Conservation (phyloP, 2,797 vertebrate species). For the Coluber constrictor region DNA sequence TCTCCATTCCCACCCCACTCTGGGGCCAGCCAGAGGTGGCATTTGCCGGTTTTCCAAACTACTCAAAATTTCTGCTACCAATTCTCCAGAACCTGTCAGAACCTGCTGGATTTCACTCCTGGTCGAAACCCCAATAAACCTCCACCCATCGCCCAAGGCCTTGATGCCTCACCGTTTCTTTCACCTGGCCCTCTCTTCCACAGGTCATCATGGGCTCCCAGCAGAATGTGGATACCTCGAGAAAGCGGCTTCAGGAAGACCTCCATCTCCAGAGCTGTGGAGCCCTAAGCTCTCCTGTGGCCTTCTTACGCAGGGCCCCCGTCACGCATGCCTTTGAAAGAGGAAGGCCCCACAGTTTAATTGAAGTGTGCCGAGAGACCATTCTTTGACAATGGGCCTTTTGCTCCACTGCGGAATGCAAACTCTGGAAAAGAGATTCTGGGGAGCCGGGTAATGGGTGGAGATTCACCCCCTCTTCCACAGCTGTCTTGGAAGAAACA, state of each 20-base stretch:
- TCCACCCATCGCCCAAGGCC: not conserved
- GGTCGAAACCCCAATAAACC: not conserved
- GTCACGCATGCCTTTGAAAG: slow-evolving; percentile 51
- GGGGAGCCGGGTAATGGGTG: not conserved
- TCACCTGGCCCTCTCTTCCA: accelerated
- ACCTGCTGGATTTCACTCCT: too few relatives aligned
- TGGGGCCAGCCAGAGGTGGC: too few relatives aligned
- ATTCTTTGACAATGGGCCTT: slow-evolving; percentile 77
- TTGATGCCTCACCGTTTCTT: not conserved
- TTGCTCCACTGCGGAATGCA: slow-evolving; percentile 7
- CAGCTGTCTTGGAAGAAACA: not conserved
- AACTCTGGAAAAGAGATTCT: not conserved
- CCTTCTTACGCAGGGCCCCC: slow-evolving; percentile 65
- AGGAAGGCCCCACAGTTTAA: slow-evolving; percentile 75
- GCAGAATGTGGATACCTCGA: slow-evolving; percentile 65
- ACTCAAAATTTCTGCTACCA: too few relatives aligned
- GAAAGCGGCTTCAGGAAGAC: slow-evolving; percentile 75
- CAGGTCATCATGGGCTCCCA: slow-evolving; percentile 82
- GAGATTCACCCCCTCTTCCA: too few relatives aligned
- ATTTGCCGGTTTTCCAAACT: too few relatives aligned
- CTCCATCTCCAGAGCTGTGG: slow-evolving; percentile 87
- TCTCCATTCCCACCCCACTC: too few relatives aligned
- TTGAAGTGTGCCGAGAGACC: slow-evolving; percentile 82
- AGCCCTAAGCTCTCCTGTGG: slow-evolving; percentile 74
- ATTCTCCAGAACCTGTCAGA: too few relatives aligned